Percentiles rank a stretch among this genome's conserved stretches.
These are phyloP conservation scores for Datnioides undecimradiatus DNA, from an alignment of 2,113 vertebrate species.

Conservation along the genomic window DNA sequence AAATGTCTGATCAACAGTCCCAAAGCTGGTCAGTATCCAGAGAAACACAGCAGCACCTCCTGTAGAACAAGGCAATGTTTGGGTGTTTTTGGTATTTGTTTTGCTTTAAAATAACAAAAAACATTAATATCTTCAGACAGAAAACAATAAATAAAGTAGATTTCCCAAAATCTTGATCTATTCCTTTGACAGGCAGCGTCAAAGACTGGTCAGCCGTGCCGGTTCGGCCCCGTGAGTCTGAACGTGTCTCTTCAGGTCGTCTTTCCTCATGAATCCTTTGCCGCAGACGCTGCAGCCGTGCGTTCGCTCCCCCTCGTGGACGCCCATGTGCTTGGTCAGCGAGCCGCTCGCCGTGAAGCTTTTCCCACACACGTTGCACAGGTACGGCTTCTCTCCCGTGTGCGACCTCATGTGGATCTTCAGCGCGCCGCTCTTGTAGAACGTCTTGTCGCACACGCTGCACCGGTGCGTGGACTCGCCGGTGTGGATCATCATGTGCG, in stretches of 20 bases:
- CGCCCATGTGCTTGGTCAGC: constrained; percentile 50
- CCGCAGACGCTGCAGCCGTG: constrained; percentile 18
- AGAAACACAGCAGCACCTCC: neutral
- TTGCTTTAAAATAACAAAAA: neutral
- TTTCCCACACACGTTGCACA: constrained; percentile 54
- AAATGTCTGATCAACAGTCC: no score
- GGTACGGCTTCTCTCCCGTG: constrained; percentile 49
- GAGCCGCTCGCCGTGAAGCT: constrained; percentile 42
- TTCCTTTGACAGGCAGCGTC: neutral
- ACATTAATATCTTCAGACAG: neutral
- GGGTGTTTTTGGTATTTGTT: neutral
- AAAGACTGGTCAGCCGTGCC: constrained; percentile 12
- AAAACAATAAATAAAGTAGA: neutral
- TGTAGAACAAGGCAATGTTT: neutral
- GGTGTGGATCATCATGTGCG: constrained; percentile 54
- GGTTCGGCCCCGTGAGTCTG: neutral
- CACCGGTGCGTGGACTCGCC: constrained; percentile 39
- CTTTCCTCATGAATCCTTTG: neutral
- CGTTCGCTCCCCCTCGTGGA: constrained; percentile 5
- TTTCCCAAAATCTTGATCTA: neutral
- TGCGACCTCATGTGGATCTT: constrained; percentile 58
- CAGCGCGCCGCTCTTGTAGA: constrained; percentile 37
- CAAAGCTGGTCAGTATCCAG: no score
- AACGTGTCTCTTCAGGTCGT: constrained; percentile 12
- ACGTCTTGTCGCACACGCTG: constrained; percentile 12